Evolutionary conservation across 64 coral and sea anemone genomes (phyloP), one percentile per base, ranked within the genome.

Genomic region (Orbicella faveolata): DNA sequence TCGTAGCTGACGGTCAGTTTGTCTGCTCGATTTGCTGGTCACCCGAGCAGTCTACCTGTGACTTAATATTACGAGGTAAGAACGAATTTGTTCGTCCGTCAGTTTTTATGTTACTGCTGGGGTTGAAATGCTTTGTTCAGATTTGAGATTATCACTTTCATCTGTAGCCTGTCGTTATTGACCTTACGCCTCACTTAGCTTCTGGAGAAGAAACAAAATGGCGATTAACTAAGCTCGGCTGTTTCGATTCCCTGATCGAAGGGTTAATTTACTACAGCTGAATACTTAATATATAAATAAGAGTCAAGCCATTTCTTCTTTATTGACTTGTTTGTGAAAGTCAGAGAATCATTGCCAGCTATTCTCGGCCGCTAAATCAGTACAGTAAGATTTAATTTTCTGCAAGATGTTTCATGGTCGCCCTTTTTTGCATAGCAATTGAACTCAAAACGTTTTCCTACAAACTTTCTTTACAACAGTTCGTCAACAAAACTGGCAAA

Each of bases 11-110:
- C 25, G 2, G 82, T 33, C 39, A 70, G 37, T 72, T 73, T 25
- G 26, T 52, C 82, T 73, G 63, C 82, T 85, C 37, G 63, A 85
- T 69, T 84, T 84, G 81, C 81, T 84, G 62, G 63, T 30, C 65
- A 85, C 20, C 82, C 36, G 82, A 66, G 82, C 21, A 85, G 12
- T 4, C 20, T 73, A 85, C 82, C 65, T 51, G 82, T 85, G 63
- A 52, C 20, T 52, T 65, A 6, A 72, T 84, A 26, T 52, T 72
- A 85, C 82, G 66, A 85, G 64, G 82, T 85, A 85, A 85, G 82
- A 3, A 44, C 20, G 36, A n/a, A 72, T 30, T 16, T 72, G 11
- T 26, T 25, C 51, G 34, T 25, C 21, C 21, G 21, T 3, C 25
- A 20, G 1, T 70, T n/a, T 70, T 25, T 12, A 59, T 15, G 55